Evolutionary conservation across 1,140 invertebrate genomes (phyloP).

Genomic region (Nautilus pompilius): DNA sequence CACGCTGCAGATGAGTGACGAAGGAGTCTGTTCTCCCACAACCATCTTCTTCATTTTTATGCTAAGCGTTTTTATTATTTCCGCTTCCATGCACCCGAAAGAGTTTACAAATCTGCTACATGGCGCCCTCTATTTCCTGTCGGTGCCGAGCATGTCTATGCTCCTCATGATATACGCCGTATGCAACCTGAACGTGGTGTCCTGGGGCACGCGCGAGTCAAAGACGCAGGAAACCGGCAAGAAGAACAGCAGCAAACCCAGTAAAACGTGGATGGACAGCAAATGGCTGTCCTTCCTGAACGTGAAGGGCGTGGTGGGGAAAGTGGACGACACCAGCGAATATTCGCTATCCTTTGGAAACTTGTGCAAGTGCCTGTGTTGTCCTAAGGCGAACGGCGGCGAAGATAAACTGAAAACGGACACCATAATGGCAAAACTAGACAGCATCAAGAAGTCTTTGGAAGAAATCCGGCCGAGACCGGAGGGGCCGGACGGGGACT

Average conservation of each 20-base stretch:
- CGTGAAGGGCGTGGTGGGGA: neutral
- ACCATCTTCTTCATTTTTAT: conserved; percentile 50
- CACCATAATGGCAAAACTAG: conserved; percentile 31
- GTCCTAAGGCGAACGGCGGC: conserved; percentile 24
- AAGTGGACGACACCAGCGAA: conserved; percentile 29
- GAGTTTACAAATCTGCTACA: conserved; percentile 75
- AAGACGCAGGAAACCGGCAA: conserved; percentile 20
- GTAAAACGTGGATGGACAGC: neutral
- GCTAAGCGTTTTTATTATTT: conserved; percentile 61
- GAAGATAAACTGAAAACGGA: conserved; percentile 19
- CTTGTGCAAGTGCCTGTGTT: conserved; percentile 42
- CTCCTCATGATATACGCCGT: conserved; percentile 89
- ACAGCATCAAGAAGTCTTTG: conserved; percentile 22
- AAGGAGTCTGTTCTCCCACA: conserved; percentile 49
- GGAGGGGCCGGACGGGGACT: neutral
- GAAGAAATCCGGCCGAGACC: neutral
- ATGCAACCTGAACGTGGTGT: conserved; percentile 86
- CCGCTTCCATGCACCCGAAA: conserved; percentile 76
- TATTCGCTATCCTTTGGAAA: conserved; percentile 44
- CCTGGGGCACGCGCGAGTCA: conserved; percentile 84
- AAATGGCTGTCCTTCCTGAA: conserved; percentile 1
- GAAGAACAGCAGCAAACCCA: conserved; percentile 8
- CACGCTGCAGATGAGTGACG: conserved; percentile 42
- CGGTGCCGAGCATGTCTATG: conserved; percentile 92
- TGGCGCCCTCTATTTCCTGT: conserved; percentile 84